Base-by-base conservation (phyloP, 2,797 vertebrate species). In the Pangasius djambal region DNA sequence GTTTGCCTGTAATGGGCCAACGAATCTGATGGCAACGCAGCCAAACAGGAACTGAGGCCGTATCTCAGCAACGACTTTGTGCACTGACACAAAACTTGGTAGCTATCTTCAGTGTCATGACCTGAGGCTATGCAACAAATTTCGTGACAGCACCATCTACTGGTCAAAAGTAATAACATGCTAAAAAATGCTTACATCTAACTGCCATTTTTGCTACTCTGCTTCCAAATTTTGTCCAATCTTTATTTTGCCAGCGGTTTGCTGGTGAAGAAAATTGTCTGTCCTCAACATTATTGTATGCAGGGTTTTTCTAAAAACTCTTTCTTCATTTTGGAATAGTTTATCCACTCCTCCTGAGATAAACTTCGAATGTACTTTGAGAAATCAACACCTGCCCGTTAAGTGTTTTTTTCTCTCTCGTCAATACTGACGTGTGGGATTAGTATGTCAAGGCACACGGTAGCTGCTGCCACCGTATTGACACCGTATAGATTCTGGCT, bases 181-280 rank as follows among this genome's bases (percentile, higher is more conserved):
- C 44, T 48, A 7, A 48, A 48, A 48, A 48, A 48, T 48, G 44
- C 44, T 48, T 48, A 48, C 44, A 48, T 48, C 44, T 48, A 48
- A 48, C 44, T 48, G 44, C 6, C 6, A 7, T 44, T 44, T 44
- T 44, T 44, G 44, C 44, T 48, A 48, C 44, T 48, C 44, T 7
- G 8, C 44, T 7, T 48, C 7, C 44, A 48, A 48, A 48, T 48
- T 48, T 48, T 48, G 44, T 48, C 44, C 44, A 48, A 48, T 48
- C 44, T 48, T 48, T 20, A 52, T 82, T 82, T 57, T 25, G 8
- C 10, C 52, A 59, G 52, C 12, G 20, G 25, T 77, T 28, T 77
- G 40, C 40, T 79, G 78, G 52, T 57, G 22, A 82, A 82, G 31
- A 59, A 37, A 34, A 37, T 81, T 20, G 78, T 79, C 50, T 79